Evolutionary conservation across 2,888 invertebrate genomes (phyloP).

Genomic region (Idaea dimidiata): DNA sequence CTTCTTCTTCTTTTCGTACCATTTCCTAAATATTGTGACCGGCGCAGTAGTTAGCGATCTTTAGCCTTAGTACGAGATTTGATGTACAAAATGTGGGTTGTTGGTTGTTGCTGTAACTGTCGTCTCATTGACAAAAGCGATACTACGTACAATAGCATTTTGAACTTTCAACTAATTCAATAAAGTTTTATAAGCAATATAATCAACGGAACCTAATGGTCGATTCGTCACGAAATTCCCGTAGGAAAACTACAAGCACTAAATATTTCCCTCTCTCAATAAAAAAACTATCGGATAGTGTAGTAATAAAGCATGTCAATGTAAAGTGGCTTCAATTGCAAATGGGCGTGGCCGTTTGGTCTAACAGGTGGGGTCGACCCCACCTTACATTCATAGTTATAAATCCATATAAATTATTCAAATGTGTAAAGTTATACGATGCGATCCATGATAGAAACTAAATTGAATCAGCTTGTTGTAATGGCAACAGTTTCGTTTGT

Average conservation of each 20-base stretch:
- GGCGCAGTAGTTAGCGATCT: too few relatives aligned
- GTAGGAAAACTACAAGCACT: background rate
- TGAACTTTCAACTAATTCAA: too few relatives aligned
- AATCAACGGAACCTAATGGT: background rate
- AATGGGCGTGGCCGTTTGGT: constrained; percentile 52
- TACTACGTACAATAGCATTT: too few relatives aligned
- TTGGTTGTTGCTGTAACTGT: too few relatives aligned
- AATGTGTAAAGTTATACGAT: constrained; percentile 63
- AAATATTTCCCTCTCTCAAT: constrained; percentile 1
- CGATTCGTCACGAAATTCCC: background rate
- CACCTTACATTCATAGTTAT: constrained; percentile 65
- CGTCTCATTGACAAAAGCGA: too few relatives aligned
- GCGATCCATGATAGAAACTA: constrained; percentile 46
- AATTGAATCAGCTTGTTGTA: background rate
- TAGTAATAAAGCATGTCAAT: background rate
- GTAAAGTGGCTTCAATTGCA: constrained; percentile 10
- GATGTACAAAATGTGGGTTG: too few relatives aligned
- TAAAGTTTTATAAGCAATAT: background rate
- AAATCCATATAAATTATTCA: constrained; percentile 67
- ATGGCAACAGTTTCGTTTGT: background rate
- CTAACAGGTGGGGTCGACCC: constrained; percentile 65
- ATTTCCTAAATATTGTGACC: too few relatives aligned
- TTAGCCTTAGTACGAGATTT: too few relatives aligned
- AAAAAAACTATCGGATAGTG: constrained; percentile 1
- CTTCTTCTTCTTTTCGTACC: too few relatives aligned